phyloP scores from a whole-genome alignment of 2,113 vertebrate species.

The Xiphophorus couchianus region DNA sequence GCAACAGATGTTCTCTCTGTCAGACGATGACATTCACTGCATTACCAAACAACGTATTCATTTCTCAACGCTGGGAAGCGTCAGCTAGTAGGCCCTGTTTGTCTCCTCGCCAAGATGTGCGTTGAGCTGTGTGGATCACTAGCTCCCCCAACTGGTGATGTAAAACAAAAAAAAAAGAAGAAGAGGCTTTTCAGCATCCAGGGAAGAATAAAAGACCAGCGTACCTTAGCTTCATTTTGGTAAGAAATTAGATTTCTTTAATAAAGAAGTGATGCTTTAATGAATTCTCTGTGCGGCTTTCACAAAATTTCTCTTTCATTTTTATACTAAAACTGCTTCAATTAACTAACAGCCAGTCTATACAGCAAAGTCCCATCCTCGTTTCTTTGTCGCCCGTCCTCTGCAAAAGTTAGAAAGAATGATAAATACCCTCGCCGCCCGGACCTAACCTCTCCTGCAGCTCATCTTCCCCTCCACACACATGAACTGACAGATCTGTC shows the following conservation, averaged over 20 bases:
- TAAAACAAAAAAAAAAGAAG: background rate
- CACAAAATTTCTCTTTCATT: background rate
- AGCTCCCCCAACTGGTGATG: conserved; percentile 77
- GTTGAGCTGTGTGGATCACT: conserved; percentile 65
- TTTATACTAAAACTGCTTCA: background rate
- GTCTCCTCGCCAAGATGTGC: background rate
- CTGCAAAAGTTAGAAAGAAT: conserved; percentile 46
- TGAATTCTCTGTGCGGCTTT: conserved; percentile 17
- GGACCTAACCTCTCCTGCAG: conserved; percentile 50
- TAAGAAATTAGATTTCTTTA: conserved; percentile 27
- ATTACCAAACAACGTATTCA: conserved; percentile 62
- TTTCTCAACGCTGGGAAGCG: conserved; percentile 46
- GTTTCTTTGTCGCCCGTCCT: background rate
- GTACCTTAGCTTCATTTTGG: conserved; percentile 34
- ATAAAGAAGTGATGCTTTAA: conserved; percentile 14
- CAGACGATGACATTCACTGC: conserved; percentile 46
- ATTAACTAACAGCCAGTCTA: background rate
- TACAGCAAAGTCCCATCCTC: conserved; percentile 10
- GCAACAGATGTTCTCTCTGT: conserved; percentile 52
- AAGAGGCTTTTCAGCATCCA: background rate
- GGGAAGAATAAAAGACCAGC: conserved; percentile 18
- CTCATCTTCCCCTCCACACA: conserved; percentile 64
- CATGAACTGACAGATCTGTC: conserved; percentile 85
- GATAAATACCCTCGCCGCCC: conserved; percentile 36
- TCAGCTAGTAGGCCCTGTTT: conserved; percentile 35